Percentiles rank a stretch among this genome's conserved stretches.
Conservation (phyloP, 1,140 invertebrate genomes). For the Triops cancriformis region DNA sequence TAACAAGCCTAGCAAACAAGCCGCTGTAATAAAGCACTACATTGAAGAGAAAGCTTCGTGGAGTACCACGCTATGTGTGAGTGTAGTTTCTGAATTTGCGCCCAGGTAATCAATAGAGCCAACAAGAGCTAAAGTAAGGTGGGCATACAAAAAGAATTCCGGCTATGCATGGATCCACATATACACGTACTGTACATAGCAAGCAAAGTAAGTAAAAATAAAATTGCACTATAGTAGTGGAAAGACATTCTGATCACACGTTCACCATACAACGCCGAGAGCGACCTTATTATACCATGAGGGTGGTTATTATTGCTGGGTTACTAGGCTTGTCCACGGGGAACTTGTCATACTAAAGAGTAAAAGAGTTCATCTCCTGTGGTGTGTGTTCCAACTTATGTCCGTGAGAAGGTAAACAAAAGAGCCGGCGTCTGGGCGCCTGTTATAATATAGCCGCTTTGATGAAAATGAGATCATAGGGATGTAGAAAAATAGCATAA, state of each 20-base stretch:
- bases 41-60: slow-evolving; percentile 10
- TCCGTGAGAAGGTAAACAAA: neutral
- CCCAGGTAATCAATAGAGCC: slow-evolving; percentile 9
- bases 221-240: neutral
- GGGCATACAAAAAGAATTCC: neutral
- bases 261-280: neutral
- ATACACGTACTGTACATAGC: no score
- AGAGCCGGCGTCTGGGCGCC: neutral
- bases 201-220: neutral
- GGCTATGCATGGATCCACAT: neutral
- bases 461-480: neutral
- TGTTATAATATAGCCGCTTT: neutral
- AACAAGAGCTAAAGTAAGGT: neutral
- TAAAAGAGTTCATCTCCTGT: no score
- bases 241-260: neutral
- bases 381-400: neutral
- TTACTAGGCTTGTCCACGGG: neutral
- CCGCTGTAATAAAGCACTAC: neutral
- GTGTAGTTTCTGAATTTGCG: neutral
- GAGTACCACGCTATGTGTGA: neutral
- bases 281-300: neutral
- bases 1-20: neutral
- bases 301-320: neutral
- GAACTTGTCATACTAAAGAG: neutral
- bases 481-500: neutral